Evolutionary conservation across 2,888 invertebrate species (phyloP).

Genomic region (Oxyteleia sp.): DNA sequence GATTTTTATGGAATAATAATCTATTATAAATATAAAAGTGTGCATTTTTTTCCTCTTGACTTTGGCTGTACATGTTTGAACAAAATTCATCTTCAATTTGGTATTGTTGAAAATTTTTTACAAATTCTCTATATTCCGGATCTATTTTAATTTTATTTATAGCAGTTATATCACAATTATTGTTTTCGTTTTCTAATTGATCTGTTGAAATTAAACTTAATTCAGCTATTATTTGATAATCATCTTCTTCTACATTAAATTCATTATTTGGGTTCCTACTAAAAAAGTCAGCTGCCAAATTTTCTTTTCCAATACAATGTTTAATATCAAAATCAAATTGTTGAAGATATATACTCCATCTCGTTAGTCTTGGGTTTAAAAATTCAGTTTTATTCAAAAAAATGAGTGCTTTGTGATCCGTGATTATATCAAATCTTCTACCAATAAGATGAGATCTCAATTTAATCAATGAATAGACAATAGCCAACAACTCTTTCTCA

Average conservation of each 20-base stretch:
- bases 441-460: constrained; percentile 23
- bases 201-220: no score
- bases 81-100: not conserved
- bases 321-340: constrained; percentile 16
- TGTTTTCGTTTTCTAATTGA: no score
- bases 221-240: not conserved
- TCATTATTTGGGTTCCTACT: not conserved
- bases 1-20: not conserved
- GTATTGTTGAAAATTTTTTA: not conserved
- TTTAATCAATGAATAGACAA: constrained; percentile 40
- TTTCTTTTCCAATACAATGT: constrained; percentile 8
- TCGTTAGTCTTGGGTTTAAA: constrained; percentile 2
- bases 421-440: constrained; percentile 24
- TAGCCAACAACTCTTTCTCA: constrained; percentile 40
- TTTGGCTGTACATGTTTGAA: not conserved
- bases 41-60: not conserved
- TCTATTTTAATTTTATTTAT: not conserved
- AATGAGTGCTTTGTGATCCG: constrained; percentile 33
- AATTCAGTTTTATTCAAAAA: constrained; percentile 12
- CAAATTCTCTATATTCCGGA: not conserved
- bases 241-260: not conserved
- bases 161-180: no score
- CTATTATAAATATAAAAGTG: not conserved
- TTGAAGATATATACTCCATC: constrained; percentile 28
- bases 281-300: not conserved